These are phyloP conservation scores for Apis mellifera DNA, from an alignment of 1,140 invertebrate genomes.

Conservation along the genomic window DNA sequence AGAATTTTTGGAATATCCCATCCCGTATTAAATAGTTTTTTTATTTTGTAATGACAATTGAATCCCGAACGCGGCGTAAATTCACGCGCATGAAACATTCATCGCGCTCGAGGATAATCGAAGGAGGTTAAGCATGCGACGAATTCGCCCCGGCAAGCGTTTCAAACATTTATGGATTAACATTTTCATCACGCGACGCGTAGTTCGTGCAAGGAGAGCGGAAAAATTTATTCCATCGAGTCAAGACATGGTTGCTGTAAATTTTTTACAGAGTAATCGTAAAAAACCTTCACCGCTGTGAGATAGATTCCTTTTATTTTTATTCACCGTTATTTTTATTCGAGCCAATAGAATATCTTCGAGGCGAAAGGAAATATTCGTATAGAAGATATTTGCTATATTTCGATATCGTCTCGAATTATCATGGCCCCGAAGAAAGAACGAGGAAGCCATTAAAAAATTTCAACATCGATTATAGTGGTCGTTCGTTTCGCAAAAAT, in stretches of 20 bases:
- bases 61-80: constrained; percentile 2
- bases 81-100: constrained; percentile 32
- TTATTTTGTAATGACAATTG: background rate
- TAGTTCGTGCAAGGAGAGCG: background rate
- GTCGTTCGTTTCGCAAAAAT: constrained; percentile 15
- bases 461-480: constrained; percentile 38
- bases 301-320: background rate
- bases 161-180: constrained; percentile 42
- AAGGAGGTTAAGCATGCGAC: constrained; percentile 41
- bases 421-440: background rate
- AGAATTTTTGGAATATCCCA: too few relatives aligned
- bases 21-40: background rate
- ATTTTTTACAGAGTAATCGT: constrained; percentile 23
- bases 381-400: background rate
- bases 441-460: constrained; percentile 26
- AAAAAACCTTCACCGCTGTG: background rate
- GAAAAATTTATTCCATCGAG: constrained; percentile 9
- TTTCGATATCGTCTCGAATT: background rate
- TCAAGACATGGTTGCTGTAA: background rate
- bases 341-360: background rate
- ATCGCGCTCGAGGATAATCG: constrained; percentile 31
- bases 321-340: background rate
- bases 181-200: constrained; percentile 37
- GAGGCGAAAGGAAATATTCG: background rate
- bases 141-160: constrained; percentile 26